These are phyloP conservation scores for Hucho hucho DNA, from an alignment of 2,113 vertebrate species.

Conservation along the genomic window DNA sequence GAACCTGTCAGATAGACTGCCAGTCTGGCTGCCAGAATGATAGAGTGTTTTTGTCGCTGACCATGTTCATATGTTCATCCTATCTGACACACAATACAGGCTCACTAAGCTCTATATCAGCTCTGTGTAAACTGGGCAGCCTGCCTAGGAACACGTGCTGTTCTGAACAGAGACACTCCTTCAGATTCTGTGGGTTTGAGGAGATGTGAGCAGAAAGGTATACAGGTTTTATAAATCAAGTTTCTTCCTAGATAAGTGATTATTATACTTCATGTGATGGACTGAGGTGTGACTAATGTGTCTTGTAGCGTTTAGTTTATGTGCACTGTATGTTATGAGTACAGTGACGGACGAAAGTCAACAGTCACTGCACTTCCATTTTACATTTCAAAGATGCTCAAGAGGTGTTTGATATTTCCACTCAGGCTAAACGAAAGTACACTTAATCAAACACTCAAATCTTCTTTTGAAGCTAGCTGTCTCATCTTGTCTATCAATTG, in stretches of 20 bases:
- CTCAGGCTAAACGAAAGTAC: conserved; percentile 4
- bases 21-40: conserved; percentile 36
- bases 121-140: conserved; percentile 34
- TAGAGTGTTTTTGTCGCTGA: conserved; percentile 52
- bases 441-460: not conserved
- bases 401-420: conserved; percentile 3
- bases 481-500: conserved; percentile 21
- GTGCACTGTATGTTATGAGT: not conserved
- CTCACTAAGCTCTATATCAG: conserved; percentile 57
- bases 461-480: not conserved
- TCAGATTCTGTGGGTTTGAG: conserved; percentile 16
- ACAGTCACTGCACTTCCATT: not conserved
- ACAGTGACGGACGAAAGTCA: not conserved
- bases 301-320: too few species aligned
- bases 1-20: conserved; percentile 30
- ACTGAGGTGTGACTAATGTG: too few species aligned
- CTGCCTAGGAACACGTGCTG: conserved; percentile 44
- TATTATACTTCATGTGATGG: not conserved
- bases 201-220: not conserved
- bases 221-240: not conserved
- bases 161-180: conserved; percentile 31
- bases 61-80: conserved; percentile 64
- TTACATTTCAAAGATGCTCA: not conserved
- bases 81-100: conserved; percentile 30
- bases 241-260: not conserved